Conservation (phyloP, 2,888 invertebrate species). For the Junonia oenone region DNA sequence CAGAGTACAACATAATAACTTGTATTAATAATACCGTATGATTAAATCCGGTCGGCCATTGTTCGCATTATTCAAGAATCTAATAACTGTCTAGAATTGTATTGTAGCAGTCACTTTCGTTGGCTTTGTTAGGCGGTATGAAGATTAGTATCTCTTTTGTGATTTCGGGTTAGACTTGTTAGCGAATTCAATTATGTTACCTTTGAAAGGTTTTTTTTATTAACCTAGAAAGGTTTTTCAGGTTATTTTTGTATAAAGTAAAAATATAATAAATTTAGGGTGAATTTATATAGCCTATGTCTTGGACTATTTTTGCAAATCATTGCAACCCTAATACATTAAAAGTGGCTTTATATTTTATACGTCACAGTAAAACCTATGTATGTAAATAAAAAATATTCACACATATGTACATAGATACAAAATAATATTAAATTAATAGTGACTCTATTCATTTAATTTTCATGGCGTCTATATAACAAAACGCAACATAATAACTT, state of each 20-base stretch:
- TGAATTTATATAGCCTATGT: too few species aligned
- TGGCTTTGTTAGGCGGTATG: conserved; percentile 31
- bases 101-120: conserved; percentile 38
- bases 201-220: not conserved
- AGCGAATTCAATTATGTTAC: conserved; percentile 4
- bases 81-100: conserved; percentile 45
- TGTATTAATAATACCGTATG: conserved; percentile 31
- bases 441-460: too few species aligned
- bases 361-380: too few species aligned
- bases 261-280: too few species aligned
- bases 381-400: too few species aligned
- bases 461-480: not conserved
- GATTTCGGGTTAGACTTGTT: conserved; percentile 17
- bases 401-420: too few species aligned
- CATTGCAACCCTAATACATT: too few species aligned
- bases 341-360: too few species aligned
- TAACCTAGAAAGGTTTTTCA: not conserved
- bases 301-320: too few species aligned
- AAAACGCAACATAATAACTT: conserved; percentile 17
- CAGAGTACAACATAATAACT: conserved; percentile 16
- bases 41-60: conserved; percentile 41
- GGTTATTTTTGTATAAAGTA: not conserved
- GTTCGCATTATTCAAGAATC: conserved; percentile 49
- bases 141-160: conserved; percentile 28
- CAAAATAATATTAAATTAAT: too few species aligned